These are phyloP conservation scores for Atherix ibis DNA, from an alignment of 2,888 invertebrate species.

Conservation along the genomic window DNA sequence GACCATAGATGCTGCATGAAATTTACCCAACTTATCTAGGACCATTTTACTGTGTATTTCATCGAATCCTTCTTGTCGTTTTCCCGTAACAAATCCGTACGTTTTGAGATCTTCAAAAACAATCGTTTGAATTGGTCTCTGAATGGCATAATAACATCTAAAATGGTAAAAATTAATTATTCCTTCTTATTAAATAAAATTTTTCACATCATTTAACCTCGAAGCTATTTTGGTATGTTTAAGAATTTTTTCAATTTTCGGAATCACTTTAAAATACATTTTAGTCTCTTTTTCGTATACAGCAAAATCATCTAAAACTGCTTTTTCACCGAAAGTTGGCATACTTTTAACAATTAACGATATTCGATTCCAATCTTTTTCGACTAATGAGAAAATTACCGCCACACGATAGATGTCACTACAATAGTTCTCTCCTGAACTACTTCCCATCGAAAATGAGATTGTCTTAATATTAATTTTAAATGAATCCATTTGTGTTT, in stretches of 20 bases:
- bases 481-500: conserved; percentile 19
- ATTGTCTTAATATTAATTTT: conserved; percentile 17
- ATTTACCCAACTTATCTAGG: conserved; percentile 35
- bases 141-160: conserved; percentile 1
- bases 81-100: conserved; percentile 35
- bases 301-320: conserved; percentile 12
- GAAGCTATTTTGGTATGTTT: conserved; percentile 9
- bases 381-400: conserved; percentile 1
- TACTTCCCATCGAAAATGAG: conserved; percentile 13
- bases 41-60: conserved; percentile 35
- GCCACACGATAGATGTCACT: conserved; percentile 7
- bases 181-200: conserved; percentile 1
- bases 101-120: conserved; percentile 38
- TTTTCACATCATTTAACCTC: conserved; percentile 4
- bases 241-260: conserved; percentile 11
- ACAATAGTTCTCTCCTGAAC: conserved; percentile 7
- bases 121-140: conserved; percentile 15
- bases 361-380: conserved; percentile 5
- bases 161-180: background rate
- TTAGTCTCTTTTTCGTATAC: conserved; percentile 14
- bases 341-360: conserved; percentile 13
- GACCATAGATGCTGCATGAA: conserved; percentile 39
- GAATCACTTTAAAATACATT: conserved; percentile 15
- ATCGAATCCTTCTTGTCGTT: conserved; percentile 38
- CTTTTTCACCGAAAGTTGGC: conserved; percentile 7